Evolutionary conservation across 2,888 invertebrate genomes (phyloP), one percentile per base, ranked within the genome.

Genomic region (Pristionchus maxplancki): DNA sequence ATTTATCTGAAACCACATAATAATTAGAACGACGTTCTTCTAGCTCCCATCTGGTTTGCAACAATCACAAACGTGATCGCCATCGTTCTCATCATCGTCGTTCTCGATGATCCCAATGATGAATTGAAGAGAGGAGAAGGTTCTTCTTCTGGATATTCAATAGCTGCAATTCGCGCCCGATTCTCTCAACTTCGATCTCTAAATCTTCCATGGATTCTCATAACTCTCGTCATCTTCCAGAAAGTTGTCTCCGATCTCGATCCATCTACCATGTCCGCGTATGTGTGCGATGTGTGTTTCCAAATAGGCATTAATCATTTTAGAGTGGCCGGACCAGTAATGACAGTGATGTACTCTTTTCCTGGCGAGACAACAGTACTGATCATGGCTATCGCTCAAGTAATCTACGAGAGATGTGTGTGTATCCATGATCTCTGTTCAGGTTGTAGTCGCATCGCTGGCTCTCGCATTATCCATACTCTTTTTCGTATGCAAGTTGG

Each of bases 31-130:
- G 28, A n/a, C n/a, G n/a, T n/a, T 67, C 11, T 50, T 31, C 1
- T 28, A 78, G 78, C 78, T 24, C 78, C 78, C 17, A 37, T 78
- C 78, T 78, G 78, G 78, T 78, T 78, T 31, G 44, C 44, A 4
- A n/a, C 40, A 9, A 78, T 78, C 40, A 44, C 78, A 44, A 78
- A 78, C 40, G n/a, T 44, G 8, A n/a, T 78, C 24, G 78, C 78
- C 17, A 78, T 78, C 78, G 78, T 78, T 5, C 24, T 78, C 40
- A 78, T 40, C 44, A 37, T 44, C 78, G n/a, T 44, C 20, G 37
- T 37, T 31, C 34, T 67, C 15, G 64, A 67, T 28, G 64, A 67
- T 31, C 64, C 64, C 6, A 28, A 67, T 15, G 31, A 67, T 1
- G n/a, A n/a, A n/a, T 20, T n/a, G 24, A 20, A 24, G 3, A 24